phyloP scores from a whole-genome alignment of 2,113 vertebrate species.

The Nettapus auritus region DNA sequence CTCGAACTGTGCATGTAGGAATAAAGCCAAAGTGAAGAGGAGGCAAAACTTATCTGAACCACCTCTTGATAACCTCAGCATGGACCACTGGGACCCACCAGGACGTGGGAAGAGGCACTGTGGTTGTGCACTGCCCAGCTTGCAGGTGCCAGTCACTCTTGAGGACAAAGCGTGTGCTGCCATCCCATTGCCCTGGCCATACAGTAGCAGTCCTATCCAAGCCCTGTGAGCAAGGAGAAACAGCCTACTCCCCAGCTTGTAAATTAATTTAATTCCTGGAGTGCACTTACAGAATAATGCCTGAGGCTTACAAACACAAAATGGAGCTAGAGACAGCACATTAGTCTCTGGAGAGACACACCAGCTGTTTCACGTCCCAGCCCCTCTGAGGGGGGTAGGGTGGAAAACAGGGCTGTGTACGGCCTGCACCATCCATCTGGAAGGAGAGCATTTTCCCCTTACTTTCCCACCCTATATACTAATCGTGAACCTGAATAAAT shows the following conservation, averaged over 20 bases:
- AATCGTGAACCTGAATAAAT: not conserved
- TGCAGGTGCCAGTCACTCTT: not conserved
- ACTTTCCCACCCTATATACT: not conserved
- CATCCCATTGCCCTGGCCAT: not conserved
- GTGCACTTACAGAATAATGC: conserved; percentile 46
- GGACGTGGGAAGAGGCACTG: rapidly evolving
- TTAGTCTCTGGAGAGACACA: conserved; percentile 37
- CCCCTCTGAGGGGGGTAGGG: not conserved
- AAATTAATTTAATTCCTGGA: conserved; percentile 67
- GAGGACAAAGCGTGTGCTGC: not conserved
- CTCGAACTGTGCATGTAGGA: not conserved
- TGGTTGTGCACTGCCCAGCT: not conserved
- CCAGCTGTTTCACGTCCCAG: conserved; percentile 1
- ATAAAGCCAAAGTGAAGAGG: not conserved
- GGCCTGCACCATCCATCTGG: not conserved
- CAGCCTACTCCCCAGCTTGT: conserved; percentile 24
- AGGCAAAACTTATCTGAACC: not conserved
- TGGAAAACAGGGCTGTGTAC: not conserved
- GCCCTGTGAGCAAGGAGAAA: conserved; percentile 48
- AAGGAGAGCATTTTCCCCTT: not conserved
- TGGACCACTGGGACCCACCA: not conserved
- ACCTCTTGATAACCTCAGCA: not conserved
- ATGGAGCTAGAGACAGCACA: conserved; percentile 16
- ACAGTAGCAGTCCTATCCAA: conserved; percentile 31
- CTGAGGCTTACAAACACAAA: conserved; percentile 42